These are phyloP conservation scores for Apodemus agrarius DNA, from an alignment of 2,797 vertebrate genomes.

Conservation along the genomic window DNA sequence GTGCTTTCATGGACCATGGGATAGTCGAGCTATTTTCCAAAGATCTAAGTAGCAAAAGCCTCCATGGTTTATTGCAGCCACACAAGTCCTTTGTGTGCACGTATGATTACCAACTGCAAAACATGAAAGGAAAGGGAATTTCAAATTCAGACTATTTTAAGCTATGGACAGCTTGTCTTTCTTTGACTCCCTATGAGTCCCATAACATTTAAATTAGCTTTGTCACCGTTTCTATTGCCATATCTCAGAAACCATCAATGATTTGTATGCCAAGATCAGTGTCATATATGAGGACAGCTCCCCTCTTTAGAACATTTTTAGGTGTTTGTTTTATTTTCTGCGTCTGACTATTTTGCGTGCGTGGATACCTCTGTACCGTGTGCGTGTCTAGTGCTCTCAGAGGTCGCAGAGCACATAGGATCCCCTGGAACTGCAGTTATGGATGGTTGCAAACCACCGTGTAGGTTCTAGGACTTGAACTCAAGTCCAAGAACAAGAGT, in stretches of 20 bases:
- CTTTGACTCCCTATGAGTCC: not conserved
- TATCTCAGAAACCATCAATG: not conserved
- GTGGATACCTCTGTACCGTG: not conserved
- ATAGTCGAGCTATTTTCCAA: not conserved
- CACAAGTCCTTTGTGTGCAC: not conserved
- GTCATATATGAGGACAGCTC: not conserved
- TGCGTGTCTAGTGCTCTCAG: not conserved
- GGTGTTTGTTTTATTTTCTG: not conserved
- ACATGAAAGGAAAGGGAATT: slow-evolving; percentile 13
- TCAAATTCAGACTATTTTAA: slow-evolving; percentile 5
- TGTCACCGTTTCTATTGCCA: not conserved
- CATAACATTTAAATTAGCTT: not conserved
- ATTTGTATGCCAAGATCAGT: not conserved
- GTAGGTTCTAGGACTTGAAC: not conserved
- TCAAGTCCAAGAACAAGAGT: not conserved
- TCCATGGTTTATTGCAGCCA: not conserved
- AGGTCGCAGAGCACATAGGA: not conserved
- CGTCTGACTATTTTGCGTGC: not conserved
- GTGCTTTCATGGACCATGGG: not conserved
- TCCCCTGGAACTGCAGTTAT: not conserved
- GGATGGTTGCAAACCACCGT: not conserved
- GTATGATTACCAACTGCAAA: not conserved
- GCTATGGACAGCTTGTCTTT: not conserved
- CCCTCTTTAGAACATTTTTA: not conserved
- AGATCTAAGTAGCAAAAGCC: not conserved